Percentiles rank a stretch among this genome's conserved stretches.
These are phyloP conservation scores for Ascidia mentula DNA, from an alignment of 23 tunicate species.

Conservation along the genomic window DNA sequence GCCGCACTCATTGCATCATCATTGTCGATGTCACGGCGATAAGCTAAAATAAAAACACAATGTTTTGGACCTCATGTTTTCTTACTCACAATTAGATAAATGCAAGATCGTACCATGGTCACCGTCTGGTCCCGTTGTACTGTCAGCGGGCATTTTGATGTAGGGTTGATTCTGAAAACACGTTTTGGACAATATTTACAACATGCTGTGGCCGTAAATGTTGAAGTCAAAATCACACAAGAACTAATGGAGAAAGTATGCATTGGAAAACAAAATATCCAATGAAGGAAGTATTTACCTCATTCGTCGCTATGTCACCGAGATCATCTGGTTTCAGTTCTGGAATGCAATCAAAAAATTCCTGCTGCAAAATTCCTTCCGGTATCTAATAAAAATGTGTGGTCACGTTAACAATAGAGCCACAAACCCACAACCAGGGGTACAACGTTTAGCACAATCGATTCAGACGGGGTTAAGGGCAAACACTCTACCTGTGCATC, in stretches of 20 bases:
- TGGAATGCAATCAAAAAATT: conserved; percentile 77
- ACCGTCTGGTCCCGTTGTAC: conserved; percentile 90
- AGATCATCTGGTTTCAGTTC: conserved; percentile 46
- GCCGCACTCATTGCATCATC: conserved; percentile 70
- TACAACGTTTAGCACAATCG: too few species aligned
- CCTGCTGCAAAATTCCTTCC: conserved; percentile 72
- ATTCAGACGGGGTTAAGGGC: too few species aligned
- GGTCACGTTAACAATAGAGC: background rate
- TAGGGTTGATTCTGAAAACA: conserved; percentile 44
- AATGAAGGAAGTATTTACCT: background rate
- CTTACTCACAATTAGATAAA: too few species aligned
- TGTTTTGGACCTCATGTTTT: background rate
- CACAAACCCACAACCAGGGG: background rate
- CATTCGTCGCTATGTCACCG: conserved; percentile 9
- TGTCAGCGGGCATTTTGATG: conserved; percentile 90
- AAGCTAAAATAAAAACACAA: too few species aligned
- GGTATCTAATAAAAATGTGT: conserved; percentile 49
- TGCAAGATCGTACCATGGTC: conserved; percentile 12
- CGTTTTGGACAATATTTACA: background rate
- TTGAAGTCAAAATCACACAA: too few species aligned
- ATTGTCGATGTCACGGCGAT: conserved; percentile 30
- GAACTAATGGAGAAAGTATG: too few species aligned
- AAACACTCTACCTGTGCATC: conserved; percentile 26
- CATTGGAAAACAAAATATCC: too few species aligned
- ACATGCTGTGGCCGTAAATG: too few species aligned